A percentile compares a stretch with the other conserved stretches of the same genome.
These are phyloP conservation scores for Philypnodon macrostomus DNA, from an alignment of 2,797 vertebrate genomes.

Conservation along the genomic window DNA sequence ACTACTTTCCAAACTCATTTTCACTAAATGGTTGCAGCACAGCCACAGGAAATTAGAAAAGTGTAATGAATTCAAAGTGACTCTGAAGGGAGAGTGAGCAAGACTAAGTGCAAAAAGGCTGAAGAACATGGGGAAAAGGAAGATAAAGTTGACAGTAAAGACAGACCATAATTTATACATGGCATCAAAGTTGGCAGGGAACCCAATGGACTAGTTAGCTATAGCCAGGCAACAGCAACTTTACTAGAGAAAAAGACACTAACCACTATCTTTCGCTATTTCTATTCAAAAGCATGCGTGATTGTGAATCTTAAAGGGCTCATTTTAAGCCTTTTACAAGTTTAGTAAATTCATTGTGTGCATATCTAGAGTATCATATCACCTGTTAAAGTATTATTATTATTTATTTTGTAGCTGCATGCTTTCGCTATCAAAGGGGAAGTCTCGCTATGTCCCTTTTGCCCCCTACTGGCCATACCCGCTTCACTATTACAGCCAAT, in stretches of 20 bases:
- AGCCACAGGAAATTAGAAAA: constrained; percentile 65
- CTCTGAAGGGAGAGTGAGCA: constrained; percentile 18
- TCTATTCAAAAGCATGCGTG: too few relatives aligned
- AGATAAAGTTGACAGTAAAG: constrained; percentile 29
- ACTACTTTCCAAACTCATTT: constrained; percentile 62
- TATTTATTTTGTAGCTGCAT: too few relatives aligned
- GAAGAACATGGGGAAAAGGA: constrained; percentile 11
- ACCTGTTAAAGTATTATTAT: too few relatives aligned
- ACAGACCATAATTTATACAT: constrained; percentile 63
- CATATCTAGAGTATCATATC: too few relatives aligned
- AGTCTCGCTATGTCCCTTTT: too few relatives aligned
- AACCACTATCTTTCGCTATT: too few relatives aligned
- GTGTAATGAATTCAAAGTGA: constrained; percentile 49
- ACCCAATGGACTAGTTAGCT: constrained; percentile 25
- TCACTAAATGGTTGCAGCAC: constrained; percentile 52
- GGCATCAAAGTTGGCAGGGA: constrained; percentile 61
- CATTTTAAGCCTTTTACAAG: too few relatives aligned
- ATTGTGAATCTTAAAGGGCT: too few relatives aligned
- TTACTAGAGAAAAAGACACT: constrained; percentile 55
- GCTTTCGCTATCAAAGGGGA: too few relatives aligned
- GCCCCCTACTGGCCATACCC: too few relatives aligned
- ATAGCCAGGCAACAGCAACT: constrained; percentile 35
- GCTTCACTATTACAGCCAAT: too few relatives aligned
- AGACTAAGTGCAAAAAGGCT: constrained; percentile 2
- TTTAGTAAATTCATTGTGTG: too few relatives aligned